Evolutionary conservation across 2,113 vertebrate species (phyloP).

Genomic region (Poeciliopsis occidentalis): DNA sequence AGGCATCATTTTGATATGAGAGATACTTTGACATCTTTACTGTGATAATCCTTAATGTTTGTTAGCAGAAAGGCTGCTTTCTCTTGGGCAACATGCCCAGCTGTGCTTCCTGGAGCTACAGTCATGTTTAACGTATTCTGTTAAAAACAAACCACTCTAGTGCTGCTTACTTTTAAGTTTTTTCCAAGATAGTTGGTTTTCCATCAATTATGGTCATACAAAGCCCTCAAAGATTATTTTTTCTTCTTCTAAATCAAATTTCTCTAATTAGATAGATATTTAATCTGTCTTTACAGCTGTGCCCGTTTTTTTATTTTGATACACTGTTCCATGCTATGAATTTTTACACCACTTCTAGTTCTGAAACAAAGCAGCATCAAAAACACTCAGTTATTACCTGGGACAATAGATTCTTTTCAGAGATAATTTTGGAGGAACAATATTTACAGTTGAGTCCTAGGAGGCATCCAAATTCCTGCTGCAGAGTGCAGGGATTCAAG

Average conservation of each 20-base stretch:
- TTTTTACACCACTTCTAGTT: not conserved
- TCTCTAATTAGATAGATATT: not conserved
- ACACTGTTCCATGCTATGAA: not conserved
- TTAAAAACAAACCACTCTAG: not conserved
- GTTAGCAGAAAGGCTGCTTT: not conserved
- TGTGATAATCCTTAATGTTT: slow-evolving; percentile 18
- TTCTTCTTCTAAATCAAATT: not conserved
- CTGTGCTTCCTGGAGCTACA: not conserved
- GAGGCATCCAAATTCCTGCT: slow-evolving; percentile 51
- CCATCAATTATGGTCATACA: not conserved
- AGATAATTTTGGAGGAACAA: slow-evolving; percentile 35
- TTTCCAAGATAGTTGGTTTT: not conserved
- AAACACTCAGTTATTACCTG: slow-evolving; percentile 25
- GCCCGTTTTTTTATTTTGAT: not conserved
- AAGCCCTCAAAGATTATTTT: not conserved
- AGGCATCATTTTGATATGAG: not conserved
- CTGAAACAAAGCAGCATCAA: not conserved
- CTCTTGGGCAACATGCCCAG: not conserved
- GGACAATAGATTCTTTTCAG: slow-evolving; percentile 34
- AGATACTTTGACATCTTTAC: not conserved
- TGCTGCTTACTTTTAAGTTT: not conserved
- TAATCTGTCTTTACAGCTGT: not conserved
- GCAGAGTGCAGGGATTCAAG: slow-evolving; percentile 46
- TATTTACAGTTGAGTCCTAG: slow-evolving; percentile 51
- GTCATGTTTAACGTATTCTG: slow-evolving; percentile 5